Conservation (phyloP, 2,888 invertebrate species). For the Macropis europaea region DNA sequence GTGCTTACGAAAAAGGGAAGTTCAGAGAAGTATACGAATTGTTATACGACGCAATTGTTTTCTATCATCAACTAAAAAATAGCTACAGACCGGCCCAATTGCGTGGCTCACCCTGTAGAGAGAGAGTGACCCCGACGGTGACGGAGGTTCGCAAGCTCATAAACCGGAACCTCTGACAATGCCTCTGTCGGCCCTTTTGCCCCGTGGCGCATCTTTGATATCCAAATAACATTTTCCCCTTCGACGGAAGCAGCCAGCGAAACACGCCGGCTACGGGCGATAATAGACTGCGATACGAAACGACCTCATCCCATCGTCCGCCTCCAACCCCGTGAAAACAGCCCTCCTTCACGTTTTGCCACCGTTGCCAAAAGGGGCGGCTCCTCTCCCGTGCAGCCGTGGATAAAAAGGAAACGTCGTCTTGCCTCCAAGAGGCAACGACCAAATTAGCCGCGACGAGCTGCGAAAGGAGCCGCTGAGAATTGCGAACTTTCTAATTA, state of each 20-base stretch:
- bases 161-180: constrained; percentile 62
- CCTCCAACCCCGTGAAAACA: too few species aligned
- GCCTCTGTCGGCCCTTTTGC: constrained; percentile 52
- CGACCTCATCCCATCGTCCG: not conserved
- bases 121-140: constrained; percentile 7
- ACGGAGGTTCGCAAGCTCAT: constrained; percentile 49
- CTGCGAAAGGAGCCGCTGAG: constrained; percentile 1
- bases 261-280: constrained; percentile 44
- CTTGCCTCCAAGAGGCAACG: constrained; percentile 14
- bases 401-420: constrained; percentile 24
- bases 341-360: constrained; percentile 13
- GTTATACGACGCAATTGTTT: too few species aligned
- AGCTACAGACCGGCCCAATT: too few species aligned
- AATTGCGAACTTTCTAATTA: constrained; percentile 26
- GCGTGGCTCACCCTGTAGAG: too few species aligned
- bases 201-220: constrained; percentile 67
- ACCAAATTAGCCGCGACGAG: constrained; percentile 26
- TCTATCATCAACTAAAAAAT: too few species aligned
- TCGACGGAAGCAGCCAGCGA: constrained; percentile 51
- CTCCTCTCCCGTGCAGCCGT: not conserved
- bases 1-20: too few species aligned
- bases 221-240: constrained; percentile 69
- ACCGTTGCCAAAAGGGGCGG: constrained; percentile 31
- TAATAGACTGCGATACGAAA: constrained; percentile 58
- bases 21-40: too few species aligned